Evolutionary conservation across 1,140 invertebrate species (phyloP).

Genomic region (Procambarus clarkii): DNA sequence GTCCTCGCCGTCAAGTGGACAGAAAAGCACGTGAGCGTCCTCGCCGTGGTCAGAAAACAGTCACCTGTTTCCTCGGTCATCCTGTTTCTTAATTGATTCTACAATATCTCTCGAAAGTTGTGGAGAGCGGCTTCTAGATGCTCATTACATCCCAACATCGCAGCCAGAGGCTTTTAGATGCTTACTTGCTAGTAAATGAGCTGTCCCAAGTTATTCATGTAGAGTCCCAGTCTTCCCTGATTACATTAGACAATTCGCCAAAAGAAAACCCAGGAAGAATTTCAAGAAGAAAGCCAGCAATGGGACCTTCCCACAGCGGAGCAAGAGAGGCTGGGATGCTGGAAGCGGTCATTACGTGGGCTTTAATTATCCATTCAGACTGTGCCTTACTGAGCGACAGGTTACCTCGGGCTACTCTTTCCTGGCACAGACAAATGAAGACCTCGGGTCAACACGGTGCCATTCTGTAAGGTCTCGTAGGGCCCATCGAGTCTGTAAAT

Average conservation of each 20-base stretch:
- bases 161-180: constrained; percentile 31
- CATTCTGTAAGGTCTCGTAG: neutral
- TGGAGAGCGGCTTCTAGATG: too few relatives aligned
- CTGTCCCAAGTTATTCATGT: neutral
- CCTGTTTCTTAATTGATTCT: constrained; percentile 53
- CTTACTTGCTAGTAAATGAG: constrained; percentile 37
- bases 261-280: neutral
- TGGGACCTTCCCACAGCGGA: neutral
- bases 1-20: constrained; percentile 39
- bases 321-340: constrained; percentile 10
- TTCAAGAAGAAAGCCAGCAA: neutral
- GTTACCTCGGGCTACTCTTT: constrained; percentile 54
- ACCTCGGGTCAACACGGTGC: constrained; percentile 47
- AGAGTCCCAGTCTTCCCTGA: too few relatives aligned
- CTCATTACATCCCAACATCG: constrained; percentile 44
- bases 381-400: constrained; percentile 69
- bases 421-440: constrained; percentile 61
- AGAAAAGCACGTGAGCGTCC: too few relatives aligned
- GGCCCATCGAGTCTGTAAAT: neutral
- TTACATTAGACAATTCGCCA: neutral
- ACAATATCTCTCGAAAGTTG: too few relatives aligned
- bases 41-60: too few relatives aligned
- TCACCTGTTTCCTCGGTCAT: constrained; percentile 38
- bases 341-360: constrained; percentile 56
- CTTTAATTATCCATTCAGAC: constrained; percentile 68